Evolutionary conservation across 2,888 invertebrate species (phyloP).

Genomic region (Phengaris arion): DNA sequence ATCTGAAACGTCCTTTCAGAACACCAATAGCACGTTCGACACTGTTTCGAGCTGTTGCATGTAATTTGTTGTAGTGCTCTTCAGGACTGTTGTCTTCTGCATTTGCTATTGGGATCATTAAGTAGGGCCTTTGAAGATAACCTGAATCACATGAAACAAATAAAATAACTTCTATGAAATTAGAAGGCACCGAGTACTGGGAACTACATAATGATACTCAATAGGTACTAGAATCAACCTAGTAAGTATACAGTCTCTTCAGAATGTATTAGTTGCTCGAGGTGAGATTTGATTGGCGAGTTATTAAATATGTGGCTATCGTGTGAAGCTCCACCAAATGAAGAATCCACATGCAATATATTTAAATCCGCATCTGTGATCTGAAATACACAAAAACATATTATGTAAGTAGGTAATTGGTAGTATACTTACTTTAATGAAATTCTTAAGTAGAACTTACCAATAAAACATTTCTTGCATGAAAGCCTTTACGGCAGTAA

Average conservation of each 20-base stretch:
- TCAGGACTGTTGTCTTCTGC: not conserved
- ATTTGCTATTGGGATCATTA: not conserved
- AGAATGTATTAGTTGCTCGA: not conserved
- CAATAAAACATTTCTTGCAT: slow-evolving; percentile 29
- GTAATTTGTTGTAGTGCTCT: not conserved
- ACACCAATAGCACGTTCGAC: too few species aligned
- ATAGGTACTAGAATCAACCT: not conserved
- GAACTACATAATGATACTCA: not conserved
- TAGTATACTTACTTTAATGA: too few species aligned
- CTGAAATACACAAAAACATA: slow-evolving; percentile 17
- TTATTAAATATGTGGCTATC: slow-evolving; percentile 27
- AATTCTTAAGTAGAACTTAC: not conserved
- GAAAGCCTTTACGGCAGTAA: slow-evolving; percentile 29
- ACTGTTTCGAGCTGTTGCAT: too few species aligned
- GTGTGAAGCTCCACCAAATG: slow-evolving; percentile 32
- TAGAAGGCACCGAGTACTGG: not conserved
- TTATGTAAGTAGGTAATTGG: not conserved
- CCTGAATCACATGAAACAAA: slow-evolving; percentile 1
- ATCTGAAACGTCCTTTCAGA: slow-evolving; percentile 8
- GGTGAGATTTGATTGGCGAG: not conserved
- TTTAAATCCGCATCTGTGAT: slow-evolving; percentile 32
- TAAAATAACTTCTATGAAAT: not conserved
- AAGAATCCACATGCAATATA: slow-evolving; percentile 33
- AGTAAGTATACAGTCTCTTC: not conserved
- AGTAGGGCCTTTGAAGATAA: not conserved